phyloP scores from a whole-genome alignment of 2,797 vertebrate genomes.

The Tapirus indicus region DNA sequence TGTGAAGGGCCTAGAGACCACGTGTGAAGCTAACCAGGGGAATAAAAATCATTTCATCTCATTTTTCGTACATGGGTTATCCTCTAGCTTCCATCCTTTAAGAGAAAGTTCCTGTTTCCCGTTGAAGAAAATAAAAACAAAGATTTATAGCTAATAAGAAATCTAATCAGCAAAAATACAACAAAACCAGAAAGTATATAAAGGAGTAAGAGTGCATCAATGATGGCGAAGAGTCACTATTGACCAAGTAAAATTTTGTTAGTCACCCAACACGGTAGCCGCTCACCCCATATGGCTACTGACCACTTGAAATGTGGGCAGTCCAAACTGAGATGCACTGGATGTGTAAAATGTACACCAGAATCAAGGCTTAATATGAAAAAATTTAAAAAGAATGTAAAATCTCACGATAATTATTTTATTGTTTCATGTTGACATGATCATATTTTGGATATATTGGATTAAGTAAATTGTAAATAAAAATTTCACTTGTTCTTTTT shows the following conservation, averaged over 20 bases:
- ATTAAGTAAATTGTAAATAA: background rate
- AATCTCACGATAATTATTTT: background rate
- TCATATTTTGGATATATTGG: background rate
- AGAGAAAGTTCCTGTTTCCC: background rate
- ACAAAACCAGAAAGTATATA: background rate
- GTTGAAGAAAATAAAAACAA: background rate
- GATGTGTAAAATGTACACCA: background rate
- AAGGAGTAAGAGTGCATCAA: background rate
- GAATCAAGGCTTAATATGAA: background rate
- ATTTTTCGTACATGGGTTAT: background rate
- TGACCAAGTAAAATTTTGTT: background rate
- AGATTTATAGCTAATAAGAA: background rate
- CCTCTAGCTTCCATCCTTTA: background rate
- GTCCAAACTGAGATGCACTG: background rate
- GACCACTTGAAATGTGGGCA: background rate
- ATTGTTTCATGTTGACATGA: background rate
- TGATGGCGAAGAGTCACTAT: background rate
- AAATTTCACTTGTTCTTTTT: constrained; percentile 29
- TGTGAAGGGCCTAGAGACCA: background rate
- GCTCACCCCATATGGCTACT: background rate
- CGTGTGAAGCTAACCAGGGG: background rate
- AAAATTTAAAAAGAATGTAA: background rate
- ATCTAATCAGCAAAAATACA: background rate
- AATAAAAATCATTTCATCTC: background rate
- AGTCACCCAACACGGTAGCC: background rate